Base-by-base conservation (phyloP, 2,797 vertebrate genomes). In the Sebastes flavidus region DNA sequence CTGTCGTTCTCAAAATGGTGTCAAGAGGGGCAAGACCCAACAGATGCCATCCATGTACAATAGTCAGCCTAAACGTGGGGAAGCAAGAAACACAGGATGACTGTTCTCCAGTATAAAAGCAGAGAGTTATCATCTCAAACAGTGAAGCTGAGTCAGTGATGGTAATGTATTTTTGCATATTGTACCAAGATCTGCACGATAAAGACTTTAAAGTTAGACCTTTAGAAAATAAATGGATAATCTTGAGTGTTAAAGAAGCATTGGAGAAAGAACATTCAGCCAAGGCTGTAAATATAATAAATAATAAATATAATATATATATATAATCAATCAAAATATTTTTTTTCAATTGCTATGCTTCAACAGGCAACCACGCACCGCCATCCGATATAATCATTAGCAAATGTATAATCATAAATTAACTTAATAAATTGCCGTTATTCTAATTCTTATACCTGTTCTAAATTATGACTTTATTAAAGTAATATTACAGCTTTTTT, bases 1-100 rank as follows among this genome's bases (percentile, higher is more conserved):
- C 92, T 94, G 95, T 93, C 90, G 73, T 81, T 79, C 82, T 85
- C 72, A 49, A 91, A 91, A 88, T 88, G 73, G 86, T 90, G 89
- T 93, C 83, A 92, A 76, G 75, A 86, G 55, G 77, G 82, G 75
- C 74, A 78, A 84, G 88, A 89, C 86, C 80, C 63, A 66, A 66
- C 81, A 88, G 75, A 90, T 78, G 82, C 71, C 83, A 60, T 52
- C 67, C 22, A 4, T 52, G 68, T 66, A 10, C 69, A 56, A 68
- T 8, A 18, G 42, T 56, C 29, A 78, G 73, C 55, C 29, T 42
- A 56, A 79, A 55, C 29, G 61, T 8, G 22, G 30, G 10, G 34
- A n/a, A 69, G 34, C 27, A n/a, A 42, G 46, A 59, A 18, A 75
- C 4, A 72, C 11, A 22, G 24, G 10, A 49, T n/a, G 56, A 24